A percentile compares a stretch with the other conserved stretches of the same genome.
Conservation (phyloP, 2,797 vertebrate genomes). For the Rhodeus uyekii region DNA sequence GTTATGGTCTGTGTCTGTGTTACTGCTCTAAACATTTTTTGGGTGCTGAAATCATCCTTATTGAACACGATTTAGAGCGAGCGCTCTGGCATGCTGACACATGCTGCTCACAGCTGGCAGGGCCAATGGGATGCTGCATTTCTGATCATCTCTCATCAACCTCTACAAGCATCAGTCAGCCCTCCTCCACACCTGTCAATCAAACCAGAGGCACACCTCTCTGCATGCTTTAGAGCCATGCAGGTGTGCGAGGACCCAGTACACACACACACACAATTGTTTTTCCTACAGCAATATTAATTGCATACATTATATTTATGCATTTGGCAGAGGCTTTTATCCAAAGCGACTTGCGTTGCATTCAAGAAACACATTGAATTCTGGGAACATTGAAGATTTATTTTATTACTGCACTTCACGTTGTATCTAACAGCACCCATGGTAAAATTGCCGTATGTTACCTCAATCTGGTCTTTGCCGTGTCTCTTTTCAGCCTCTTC, state of each 20-base stretch:
- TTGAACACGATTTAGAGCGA: background rate
- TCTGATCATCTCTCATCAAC: slow-evolving; percentile 78
- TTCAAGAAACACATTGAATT: no score
- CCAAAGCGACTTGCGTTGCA: no score
- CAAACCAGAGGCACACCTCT: slow-evolving; percentile 50
- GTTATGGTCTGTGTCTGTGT: slow-evolving; percentile 17
- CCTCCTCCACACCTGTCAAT: slow-evolving; percentile 73
- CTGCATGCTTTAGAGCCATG: slow-evolving; percentile 60
- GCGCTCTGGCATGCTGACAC: slow-evolving; percentile 45
- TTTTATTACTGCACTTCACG: background rate
- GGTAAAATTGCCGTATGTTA: slow-evolving; percentile 52
- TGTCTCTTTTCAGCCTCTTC: slow-evolving; percentile 80
- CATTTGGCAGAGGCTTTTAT: no score
- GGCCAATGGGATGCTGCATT: slow-evolving; percentile 47
- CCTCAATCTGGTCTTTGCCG: slow-evolving; percentile 86
- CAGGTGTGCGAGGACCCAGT: slow-evolving; percentile 67
- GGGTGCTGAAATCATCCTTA: slow-evolving; percentile 35
- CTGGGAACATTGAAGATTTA: no score
- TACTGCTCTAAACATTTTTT: background rate
- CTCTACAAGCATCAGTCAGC: slow-evolving; percentile 76
- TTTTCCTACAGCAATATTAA: no score
- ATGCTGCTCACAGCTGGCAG: slow-evolving; percentile 60
- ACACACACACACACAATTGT: slow-evolving; percentile 4
- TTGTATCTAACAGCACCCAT: background rate
- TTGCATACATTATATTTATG: no score